phyloP scores from a whole-genome alignment of 2,888 invertebrate genomes.

The Cerceris rybyensis region DNA sequence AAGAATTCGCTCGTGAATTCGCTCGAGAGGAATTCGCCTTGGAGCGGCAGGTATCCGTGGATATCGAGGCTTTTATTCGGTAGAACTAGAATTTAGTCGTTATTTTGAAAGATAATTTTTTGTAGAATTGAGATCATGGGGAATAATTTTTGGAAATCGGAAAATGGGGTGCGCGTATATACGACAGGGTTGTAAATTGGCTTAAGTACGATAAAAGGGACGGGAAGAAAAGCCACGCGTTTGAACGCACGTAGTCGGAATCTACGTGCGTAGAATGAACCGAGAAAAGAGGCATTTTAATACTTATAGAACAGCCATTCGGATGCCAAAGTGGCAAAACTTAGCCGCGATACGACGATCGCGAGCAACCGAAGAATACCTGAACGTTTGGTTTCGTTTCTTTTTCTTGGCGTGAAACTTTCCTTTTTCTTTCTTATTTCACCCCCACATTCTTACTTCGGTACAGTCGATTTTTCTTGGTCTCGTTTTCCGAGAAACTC shows the following conservation, averaged over 20 bases:
- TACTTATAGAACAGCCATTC: constrained; percentile 18
- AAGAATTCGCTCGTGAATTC: constrained; percentile 60
- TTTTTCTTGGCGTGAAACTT: constrained; percentile 40
- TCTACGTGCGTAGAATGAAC: not conserved
- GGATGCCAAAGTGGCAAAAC: constrained; percentile 21
- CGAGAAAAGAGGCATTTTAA: constrained; percentile 2
- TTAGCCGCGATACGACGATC: constrained; percentile 11
- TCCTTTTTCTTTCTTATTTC: constrained; percentile 7
- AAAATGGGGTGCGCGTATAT: no score
- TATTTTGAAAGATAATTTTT: no score
- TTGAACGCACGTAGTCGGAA: not conserved
- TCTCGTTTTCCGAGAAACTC: not conserved
- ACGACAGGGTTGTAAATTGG: no score
- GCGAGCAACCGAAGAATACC: constrained; percentile 41
- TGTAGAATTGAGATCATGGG: no score
- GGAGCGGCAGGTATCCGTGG: not conserved
- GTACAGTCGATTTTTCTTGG: not conserved
- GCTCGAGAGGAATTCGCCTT: not conserved
- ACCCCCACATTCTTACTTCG: constrained; percentile 4
- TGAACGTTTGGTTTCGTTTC: constrained; percentile 51
- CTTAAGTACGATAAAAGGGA: no score
- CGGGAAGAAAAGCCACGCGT: no score
- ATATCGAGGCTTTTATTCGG: not conserved
- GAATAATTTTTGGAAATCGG: no score
- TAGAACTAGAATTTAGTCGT: not conserved